Conservation (phyloP, 2,797 vertebrate genomes). For the Mormyrops attenuatus region DNA sequence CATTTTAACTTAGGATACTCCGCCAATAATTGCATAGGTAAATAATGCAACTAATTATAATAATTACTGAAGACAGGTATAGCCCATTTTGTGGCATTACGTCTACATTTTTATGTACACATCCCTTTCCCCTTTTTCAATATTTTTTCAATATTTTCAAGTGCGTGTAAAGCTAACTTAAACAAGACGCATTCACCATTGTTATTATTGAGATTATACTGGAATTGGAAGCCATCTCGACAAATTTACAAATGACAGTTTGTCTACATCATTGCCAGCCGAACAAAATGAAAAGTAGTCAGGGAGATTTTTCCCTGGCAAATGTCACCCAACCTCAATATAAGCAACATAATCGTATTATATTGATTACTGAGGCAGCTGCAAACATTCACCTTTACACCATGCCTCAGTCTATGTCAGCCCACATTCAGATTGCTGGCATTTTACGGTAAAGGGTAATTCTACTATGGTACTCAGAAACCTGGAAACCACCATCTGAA, state of each 20-base stretch:
- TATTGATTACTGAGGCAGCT: not conserved
- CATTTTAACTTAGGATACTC: not conserved
- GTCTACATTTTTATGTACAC: not conserved
- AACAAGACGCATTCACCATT: not conserved
- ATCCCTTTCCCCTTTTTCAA: not conserved
- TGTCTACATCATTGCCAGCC: not conserved
- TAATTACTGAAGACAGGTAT: not conserved
- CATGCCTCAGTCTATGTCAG: not conserved
- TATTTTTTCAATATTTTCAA: not conserved
- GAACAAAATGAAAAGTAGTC: not conserved
- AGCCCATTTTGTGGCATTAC: not conserved
- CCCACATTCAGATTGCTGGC: not conserved
- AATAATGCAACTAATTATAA: not conserved
- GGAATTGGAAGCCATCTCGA: not conserved
- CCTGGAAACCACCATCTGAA: not conserved
- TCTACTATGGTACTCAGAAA: not conserved
- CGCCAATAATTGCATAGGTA: not conserved
- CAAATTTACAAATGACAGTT: not conserved
- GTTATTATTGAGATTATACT: not conserved
- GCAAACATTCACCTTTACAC: not conserved
- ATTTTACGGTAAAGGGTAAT: not conserved
- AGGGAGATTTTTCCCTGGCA: not conserved
- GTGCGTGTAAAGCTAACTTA: not conserved
- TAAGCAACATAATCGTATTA: not conserved
- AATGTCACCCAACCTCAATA: slow-evolving; percentile 16